Base-by-base conservation (phyloP, 2,888 invertebrate species). In the Falcaria lacertinaria region DNA sequence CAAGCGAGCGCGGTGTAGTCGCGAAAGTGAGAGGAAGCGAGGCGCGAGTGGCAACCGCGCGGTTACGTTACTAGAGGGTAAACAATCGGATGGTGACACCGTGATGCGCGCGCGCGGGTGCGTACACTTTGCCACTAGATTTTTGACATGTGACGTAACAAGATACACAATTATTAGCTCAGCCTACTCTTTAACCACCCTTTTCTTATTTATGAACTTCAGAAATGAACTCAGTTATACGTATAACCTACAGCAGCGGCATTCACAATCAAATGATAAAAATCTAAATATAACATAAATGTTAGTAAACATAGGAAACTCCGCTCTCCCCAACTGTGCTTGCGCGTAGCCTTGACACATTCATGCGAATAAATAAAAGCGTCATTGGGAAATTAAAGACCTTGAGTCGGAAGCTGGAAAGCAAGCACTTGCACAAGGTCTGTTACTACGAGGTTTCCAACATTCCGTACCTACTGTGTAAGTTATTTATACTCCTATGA, bases 21-120 rank as follows among this genome's bases (percentile, higher is more conserved):
- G 86, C 83, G 89, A 88, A 88, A 88, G 89, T 88, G 89, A 89
- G 89, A 86, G 85, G 87, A 84, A 74, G 79, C 82, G 70, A 86
- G 45, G 62, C 59, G 66, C 80, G 68, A 69, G 71, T 76, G 89
- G 89, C 88, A 88, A 85, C 89, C 75, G 80, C 77, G 60, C 74
- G 57, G 72, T 80, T 86, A 87, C 85, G 84, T 82, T 80, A 80
- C 80, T 73, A 74, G 59, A 44, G 81, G 80, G 83, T 86, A 88
- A 88, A 87, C 86, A 88, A 84, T 85, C 81, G 80, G 73, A 71
- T 73, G 70, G 75, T 74, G 72, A 80, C 79, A 74, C 74, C 69
- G 75, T 69, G 74, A 62, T 80, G 82, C 87, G 88, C 86, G 84
- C 83, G 83, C 83, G 83, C 84, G 74, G 69, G 66, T 76, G 72